Base-by-base conservation (phyloP, 2,888 invertebrate genomes). In the Meganola albula region DNA sequence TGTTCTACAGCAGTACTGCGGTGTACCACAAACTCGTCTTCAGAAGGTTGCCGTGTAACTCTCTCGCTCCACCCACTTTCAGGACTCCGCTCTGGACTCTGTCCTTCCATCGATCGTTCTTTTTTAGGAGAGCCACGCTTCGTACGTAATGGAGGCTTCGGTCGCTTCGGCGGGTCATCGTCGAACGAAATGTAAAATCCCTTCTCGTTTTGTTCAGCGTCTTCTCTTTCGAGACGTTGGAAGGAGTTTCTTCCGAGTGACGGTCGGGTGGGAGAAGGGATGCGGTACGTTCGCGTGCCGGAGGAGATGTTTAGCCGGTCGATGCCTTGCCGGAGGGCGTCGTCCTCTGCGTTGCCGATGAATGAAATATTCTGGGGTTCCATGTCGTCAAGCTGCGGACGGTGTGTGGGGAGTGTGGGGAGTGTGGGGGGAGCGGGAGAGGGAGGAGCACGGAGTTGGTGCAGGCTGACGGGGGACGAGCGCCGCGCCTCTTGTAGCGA, bases 181-280 rank as follows among this genome's bases (percentile, higher is more conserved):
- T 96, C 96, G 69, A 98, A 96, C 29, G 96, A 94, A 64, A 98
- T 95, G 74, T 97, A 97, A 82, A 98, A 98, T 14, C 95, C 94
- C 72, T 95, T 94, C 68, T 94, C 93, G 64, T 88, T 70, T 63
- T 85, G 61, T 60, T 88, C 78, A 52, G 67, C 71, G 31, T 76
- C 74, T 46, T 70, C 82, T 54, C 49, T 77, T 38, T 68, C 79
- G 37, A 60, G 70, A 52, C 63, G 87, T 67, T 91, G 92, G 83
- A 94, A 93, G 37, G 93, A 92, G 67, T 91, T 91, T 31, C 91
- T 85, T 43, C 90, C 89, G 21, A 90, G 73, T 41, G 90, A 88
- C 1, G 94, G 94, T 37, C 94, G 84, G 28, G 95, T 95, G 10
- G 96, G 96, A 24, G 96, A 96, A 11, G 95, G 94, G 74, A 96